Conservation (phyloP, 1,140 invertebrate species). For the Lutraria rhynchaena region DNA sequence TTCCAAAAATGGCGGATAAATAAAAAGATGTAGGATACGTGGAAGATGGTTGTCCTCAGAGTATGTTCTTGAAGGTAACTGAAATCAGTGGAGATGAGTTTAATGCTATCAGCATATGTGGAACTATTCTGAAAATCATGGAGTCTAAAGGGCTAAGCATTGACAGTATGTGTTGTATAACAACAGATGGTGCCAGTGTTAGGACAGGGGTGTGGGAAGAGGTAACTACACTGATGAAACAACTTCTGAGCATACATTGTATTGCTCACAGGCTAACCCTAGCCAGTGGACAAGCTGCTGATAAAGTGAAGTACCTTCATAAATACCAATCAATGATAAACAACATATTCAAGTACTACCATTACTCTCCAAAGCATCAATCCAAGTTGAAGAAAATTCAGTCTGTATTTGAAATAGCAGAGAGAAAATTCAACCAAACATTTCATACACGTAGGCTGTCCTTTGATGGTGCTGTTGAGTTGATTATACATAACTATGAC, state of each 20-base stretch:
- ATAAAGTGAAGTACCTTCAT: neutral
- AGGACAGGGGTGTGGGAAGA: neutral
- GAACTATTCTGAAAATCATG: too few relatives aligned
- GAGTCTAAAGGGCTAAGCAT: too few relatives aligned
- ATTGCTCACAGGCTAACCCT: slow-evolving; percentile 1
- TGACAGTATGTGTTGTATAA: too few relatives aligned
- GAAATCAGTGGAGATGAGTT: too few relatives aligned
- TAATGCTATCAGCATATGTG: too few relatives aligned
- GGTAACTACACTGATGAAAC: neutral
- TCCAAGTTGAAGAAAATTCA: slow-evolving; percentile 45
- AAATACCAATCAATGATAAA: slow-evolving; percentile 46
- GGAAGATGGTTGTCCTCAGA: too few relatives aligned
- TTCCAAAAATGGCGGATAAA: too few relatives aligned
- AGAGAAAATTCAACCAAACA: slow-evolving; percentile 49
- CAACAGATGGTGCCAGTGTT: neutral
- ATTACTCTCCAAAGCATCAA: slow-evolving; percentile 53
- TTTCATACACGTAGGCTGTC: slow-evolving; percentile 60
- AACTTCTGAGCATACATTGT: neutral
- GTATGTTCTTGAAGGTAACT: too few relatives aligned
- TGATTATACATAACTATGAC: slow-evolving; percentile 49
- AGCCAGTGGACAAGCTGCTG: slow-evolving; percentile 7
- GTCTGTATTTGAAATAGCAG: slow-evolving; percentile 2
- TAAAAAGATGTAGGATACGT: too few relatives aligned
- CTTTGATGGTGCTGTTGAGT: slow-evolving; percentile 57
- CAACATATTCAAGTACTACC: slow-evolving; percentile 57